Evolutionary conservation across 2,113 vertebrate species (phyloP).

Genomic region (Neofelis nebulosa): DNA sequence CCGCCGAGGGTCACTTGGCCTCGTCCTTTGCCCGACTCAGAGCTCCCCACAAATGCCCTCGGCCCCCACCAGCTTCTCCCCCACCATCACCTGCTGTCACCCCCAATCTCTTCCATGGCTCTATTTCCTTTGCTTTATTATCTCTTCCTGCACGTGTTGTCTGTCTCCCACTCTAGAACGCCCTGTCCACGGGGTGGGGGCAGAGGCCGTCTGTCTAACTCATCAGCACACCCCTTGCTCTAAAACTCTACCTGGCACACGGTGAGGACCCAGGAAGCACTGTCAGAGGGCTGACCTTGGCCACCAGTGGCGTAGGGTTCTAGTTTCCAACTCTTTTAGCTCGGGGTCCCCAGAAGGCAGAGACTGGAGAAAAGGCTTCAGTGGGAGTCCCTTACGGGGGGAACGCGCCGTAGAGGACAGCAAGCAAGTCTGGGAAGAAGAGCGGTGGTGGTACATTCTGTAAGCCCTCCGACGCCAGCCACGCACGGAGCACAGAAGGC

Average conservation of each 20-base stretch:
- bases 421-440: no score
- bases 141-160: accelerated
- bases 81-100: neutral
- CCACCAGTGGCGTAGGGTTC: accelerated
- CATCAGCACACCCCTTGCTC: neutral
- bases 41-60: neutral
- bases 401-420: neutral
- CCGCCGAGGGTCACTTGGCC: accelerated
- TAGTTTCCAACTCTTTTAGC: neutral
- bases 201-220: neutral
- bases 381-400: accelerated
- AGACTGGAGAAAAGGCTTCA: accelerated
- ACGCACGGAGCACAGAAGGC: neutral
- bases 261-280: accelerated
- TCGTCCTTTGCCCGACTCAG: neutral
- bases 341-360: neutral
- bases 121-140: neutral
- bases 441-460: neutral
- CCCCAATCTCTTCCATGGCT: accelerated
- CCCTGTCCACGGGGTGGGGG: accelerated
- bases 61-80: neutral
- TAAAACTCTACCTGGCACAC: neutral
- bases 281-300: accelerated
- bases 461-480: neutral
- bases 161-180: neutral